Base-by-base conservation (phyloP, 2,797 vertebrate species). In the Melopsittacus undulatus region DNA sequence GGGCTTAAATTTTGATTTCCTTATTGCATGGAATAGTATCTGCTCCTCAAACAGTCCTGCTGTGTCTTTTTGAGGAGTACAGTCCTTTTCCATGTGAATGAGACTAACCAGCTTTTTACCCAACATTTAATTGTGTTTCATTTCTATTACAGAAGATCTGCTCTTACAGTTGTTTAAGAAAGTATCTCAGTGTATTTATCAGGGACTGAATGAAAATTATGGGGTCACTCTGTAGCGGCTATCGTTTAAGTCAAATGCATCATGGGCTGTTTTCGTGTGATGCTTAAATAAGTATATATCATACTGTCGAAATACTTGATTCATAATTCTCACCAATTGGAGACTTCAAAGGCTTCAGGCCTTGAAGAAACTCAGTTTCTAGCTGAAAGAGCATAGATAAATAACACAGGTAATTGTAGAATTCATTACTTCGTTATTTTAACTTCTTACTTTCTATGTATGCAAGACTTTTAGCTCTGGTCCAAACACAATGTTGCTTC, bases 321-420 rank as follows among this genome's bases (percentile, higher is more conserved):
- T 76, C 7, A 9, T 70, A 80, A 49, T 89, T 85, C 27, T 89
- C 18, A 48, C 24, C 20, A 43, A 13, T 0, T 86, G 54, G 45
- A 90, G 17, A 48, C 45, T 87, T 86, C 57, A 89, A 84, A 69
- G 21, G 24, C 34, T 92, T 74, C 52, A n/a, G 30, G 61, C 32
- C 49, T 77, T 89, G 51, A 95, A 59, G 68, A 40, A 84, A 42
- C 21, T 66, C 4, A 0, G 32, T 32, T 87, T 34, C 29, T 52
- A 80, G 15, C 45, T 87, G 75, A 61, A 87, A 90, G 13, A 74
- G 42, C 51, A 89, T 19, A 66, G 34, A 57, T 66, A 70, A 93
- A 90, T 38, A 63, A 19, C 15, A 73, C 52, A 52, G 34, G 15
- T 45, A 72, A n/a, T 12, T 81, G 52, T 59, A 64, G 19, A 78